Evolutionary conservation across 2,113 vertebrate species (phyloP).

Genomic region (Andinoacara biseriatus): DNA sequence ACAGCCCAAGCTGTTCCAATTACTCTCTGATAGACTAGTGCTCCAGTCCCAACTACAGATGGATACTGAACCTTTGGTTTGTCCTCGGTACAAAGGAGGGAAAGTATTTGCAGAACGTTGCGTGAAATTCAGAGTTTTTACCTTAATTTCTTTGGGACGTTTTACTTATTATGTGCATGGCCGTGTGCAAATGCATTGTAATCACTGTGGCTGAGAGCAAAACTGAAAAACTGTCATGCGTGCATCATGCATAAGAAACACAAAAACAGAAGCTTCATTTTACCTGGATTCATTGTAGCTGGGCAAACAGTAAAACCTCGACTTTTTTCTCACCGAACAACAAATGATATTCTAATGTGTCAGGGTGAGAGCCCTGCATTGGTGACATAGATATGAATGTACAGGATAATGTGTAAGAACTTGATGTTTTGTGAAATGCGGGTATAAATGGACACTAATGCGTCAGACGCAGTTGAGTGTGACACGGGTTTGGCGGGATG

Average conservation of each 20-base stretch:
- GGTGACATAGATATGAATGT: background rate
- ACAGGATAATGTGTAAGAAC: background rate
- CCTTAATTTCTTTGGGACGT: background rate
- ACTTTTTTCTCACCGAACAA: background rate
- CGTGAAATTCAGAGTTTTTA: constrained; percentile 11
- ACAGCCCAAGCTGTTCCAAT: constrained; percentile 57
- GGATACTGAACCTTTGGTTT: background rate
- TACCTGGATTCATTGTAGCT: background rate
- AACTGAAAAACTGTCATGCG: constrained; percentile 43
- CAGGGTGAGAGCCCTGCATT: background rate
- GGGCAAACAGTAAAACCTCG: background rate
- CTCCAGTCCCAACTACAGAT: constrained; percentile 32
- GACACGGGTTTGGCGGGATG: background rate
- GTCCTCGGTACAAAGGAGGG: background rate
- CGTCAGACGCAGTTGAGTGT: background rate
- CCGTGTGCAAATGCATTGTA: constrained; percentile 34
- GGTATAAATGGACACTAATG: constrained; percentile 11
- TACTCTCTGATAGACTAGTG: constrained; percentile 56
- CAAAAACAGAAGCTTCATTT: constrained; percentile 13
- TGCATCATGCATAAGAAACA: constrained; percentile 51
- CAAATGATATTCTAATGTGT: background rate
- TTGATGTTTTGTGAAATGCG: background rate
- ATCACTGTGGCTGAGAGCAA: constrained; percentile 53
- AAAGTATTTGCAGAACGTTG: constrained; percentile 27
- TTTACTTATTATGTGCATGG: constrained; percentile 65